phyloP scores from a whole-genome alignment of 2,113 vertebrate genomes.

The Helogale parvula region DNA sequence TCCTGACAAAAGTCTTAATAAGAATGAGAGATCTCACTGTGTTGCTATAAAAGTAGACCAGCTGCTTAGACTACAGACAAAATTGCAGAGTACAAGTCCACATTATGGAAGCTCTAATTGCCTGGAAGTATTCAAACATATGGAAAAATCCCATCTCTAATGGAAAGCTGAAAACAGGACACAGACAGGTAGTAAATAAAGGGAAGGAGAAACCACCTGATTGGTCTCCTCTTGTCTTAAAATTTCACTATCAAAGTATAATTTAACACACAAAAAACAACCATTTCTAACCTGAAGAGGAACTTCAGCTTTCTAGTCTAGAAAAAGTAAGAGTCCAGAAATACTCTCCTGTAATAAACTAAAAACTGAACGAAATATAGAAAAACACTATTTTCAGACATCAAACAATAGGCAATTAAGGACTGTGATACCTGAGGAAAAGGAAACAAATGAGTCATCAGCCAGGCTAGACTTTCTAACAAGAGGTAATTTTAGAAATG shows the following conservation, averaged over 20 bases:
- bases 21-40: not conserved
- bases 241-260: not conserved
- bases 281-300: not conserved
- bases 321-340: not conserved
- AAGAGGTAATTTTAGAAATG: not conserved
- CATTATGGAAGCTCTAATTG: not conserved
- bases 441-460: not conserved
- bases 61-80: not conserved
- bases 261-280: not conserved
- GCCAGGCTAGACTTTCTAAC: not conserved
- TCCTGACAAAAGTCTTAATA: not conserved
- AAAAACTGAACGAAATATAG: not conserved
- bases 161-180: not conserved
- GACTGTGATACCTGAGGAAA: not conserved
- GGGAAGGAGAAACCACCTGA: not conserved
- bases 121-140: not conserved
- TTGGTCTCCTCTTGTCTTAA: not conserved
- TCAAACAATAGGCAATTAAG: not conserved
- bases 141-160: not conserved
- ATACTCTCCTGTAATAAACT: not conserved
- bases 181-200: not conserved
- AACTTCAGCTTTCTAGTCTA: slow-evolving; percentile 24
- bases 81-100: not conserved
- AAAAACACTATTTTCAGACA: slow-evolving; percentile 36
- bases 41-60: not conserved